phyloP scores from a whole-genome alignment of 1,140 invertebrate species.

The Andricus grossulariae region DNA sequence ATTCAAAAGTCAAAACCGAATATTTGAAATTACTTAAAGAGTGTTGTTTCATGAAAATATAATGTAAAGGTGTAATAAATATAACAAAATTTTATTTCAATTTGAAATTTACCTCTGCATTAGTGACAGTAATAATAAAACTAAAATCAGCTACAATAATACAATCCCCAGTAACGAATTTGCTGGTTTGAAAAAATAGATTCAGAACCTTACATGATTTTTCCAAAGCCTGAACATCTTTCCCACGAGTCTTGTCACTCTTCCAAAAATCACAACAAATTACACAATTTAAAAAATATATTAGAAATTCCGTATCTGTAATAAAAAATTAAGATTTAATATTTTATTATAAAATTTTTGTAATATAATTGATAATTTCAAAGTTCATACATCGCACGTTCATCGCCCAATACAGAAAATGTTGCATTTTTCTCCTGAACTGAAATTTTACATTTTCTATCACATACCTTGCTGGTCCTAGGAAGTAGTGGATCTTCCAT shows the following conservation, averaged over 20 bases:
- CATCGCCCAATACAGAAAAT: no score
- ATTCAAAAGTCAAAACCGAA: constrained; percentile 82
- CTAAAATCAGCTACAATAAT: constrained; percentile 82
- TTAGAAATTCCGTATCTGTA: no score
- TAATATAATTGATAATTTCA: no score
- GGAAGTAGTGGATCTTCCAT: no score
- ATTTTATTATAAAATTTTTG: no score
- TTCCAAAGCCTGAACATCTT: constrained; percentile 66
- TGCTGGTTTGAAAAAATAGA: constrained; percentile 74
- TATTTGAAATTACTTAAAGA: constrained; percentile 71
- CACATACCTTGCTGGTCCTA: no score
- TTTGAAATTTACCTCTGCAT: constrained; percentile 73
- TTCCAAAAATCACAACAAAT: constrained; percentile 64
- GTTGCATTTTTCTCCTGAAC: no score
- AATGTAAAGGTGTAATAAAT: constrained; percentile 36
- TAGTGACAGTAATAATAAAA: constrained; percentile 73
- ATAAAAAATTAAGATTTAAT: no score
- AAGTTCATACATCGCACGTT: no score
- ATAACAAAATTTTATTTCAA: constrained; percentile 5
- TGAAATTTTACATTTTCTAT: no score
- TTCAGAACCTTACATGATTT: constrained; percentile 78
- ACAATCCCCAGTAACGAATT: constrained; percentile 77
- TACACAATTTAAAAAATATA: no score
- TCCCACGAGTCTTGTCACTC: constrained; percentile 57
- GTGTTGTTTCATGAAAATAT: constrained; percentile 37